Base-by-base conservation (phyloP, 2,113 vertebrate genomes). In the Oncorhynchus tshawytscha region DNA sequence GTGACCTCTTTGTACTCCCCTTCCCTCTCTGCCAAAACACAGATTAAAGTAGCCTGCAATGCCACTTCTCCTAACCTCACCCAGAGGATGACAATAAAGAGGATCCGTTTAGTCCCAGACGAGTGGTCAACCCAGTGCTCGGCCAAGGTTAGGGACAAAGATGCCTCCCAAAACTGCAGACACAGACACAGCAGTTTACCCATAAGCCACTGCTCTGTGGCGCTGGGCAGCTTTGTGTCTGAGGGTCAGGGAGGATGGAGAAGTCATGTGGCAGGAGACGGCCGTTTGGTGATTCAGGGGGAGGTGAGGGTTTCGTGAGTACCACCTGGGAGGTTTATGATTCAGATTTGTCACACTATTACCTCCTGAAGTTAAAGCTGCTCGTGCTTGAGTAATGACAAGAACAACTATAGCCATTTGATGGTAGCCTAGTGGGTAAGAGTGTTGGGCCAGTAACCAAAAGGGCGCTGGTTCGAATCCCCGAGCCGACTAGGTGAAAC, bases 91-190 rank as follows among this genome's bases (percentile, higher is more conserved):
- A 79, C 76, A 80, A 74, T 48, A 70, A 29, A 59, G 60, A 54
- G 13, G 59, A 62, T 71, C 81, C 67, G 74, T 82, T 80, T 81
- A 72, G 79, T 90, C 89, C 81, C 60, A 78, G 89, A 80, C 84
- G 81, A 88, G 72, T 87, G 85, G 16, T 18, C 51, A 81, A 81
- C 82, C 83, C 85, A 88, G 71, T 85, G 85, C 81, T 84, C 87
- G 79, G 82, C 82, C 77, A 80, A 83, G 81, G 75, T 81, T 73
- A 85, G 71, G 84, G 83, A 84, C 88, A 86, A 90, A 83, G 71
- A 78, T 76, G 31, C 59, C 78, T 86, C 90, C 90, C 77, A 88
- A 78, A 78, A 72, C 54, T n/a, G 59, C 45, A 76, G 59, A 51
- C 66, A 72, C 75, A 54, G 11, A 51, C 67, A 78, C 64, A 68